Percentiles rank a stretch among this genome's conserved stretches.
phyloP scores from a whole-genome alignment of 1,140 invertebrate species.

The Lordiphosa mommai region DNA sequence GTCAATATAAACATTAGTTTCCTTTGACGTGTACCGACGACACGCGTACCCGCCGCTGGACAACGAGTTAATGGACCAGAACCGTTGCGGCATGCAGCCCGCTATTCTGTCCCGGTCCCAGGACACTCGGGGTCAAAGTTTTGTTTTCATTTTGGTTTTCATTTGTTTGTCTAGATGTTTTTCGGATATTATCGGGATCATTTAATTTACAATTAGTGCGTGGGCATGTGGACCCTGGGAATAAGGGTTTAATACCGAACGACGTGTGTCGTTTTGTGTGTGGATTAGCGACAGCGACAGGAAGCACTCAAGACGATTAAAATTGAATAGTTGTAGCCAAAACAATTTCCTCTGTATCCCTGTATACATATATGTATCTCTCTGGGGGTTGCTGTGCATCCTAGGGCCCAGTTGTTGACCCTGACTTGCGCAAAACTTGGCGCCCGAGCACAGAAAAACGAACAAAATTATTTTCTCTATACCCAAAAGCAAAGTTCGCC shows the following conservation, averaged over 20 bases:
- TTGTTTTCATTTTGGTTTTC: slow-evolving; percentile 66
- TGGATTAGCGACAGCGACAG: slow-evolving; percentile 4
- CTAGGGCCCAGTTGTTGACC: slow-evolving; percentile 68
- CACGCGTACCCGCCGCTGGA: slow-evolving; percentile 3
- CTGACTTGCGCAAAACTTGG: slow-evolving; percentile 67
- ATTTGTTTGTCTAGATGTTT: slow-evolving; percentile 66
- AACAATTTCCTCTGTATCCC: neutral
- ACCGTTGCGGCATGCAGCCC: slow-evolving; percentile 71
- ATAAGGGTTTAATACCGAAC: slow-evolving; percentile 5
- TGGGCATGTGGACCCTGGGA: slow-evolving; percentile 3
- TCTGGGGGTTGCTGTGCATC: slow-evolving; percentile 21
- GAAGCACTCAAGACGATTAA: slow-evolving; percentile 52
- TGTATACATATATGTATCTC: neutral
- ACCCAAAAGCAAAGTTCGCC: slow-evolving; percentile 48
- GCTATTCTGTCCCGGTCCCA: slow-evolving; percentile 10
- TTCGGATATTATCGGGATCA: slow-evolving; percentile 78
- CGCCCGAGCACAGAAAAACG: slow-evolving; percentile 25
- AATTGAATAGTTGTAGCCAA: slow-evolving; percentile 27
- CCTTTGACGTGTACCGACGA: slow-evolving; percentile 6
- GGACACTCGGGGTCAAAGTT: slow-evolving; percentile 55
- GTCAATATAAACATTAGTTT: slow-evolving; percentile 64
- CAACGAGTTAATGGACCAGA: slow-evolving; percentile 79
- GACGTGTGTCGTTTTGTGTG: slow-evolving; percentile 10
- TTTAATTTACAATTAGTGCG: slow-evolving; percentile 77
- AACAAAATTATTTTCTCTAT: slow-evolving; percentile 44